phyloP scores from a whole-genome alignment of 2,888 invertebrate genomes.

The Sminthurides aquaticus region DNA sequence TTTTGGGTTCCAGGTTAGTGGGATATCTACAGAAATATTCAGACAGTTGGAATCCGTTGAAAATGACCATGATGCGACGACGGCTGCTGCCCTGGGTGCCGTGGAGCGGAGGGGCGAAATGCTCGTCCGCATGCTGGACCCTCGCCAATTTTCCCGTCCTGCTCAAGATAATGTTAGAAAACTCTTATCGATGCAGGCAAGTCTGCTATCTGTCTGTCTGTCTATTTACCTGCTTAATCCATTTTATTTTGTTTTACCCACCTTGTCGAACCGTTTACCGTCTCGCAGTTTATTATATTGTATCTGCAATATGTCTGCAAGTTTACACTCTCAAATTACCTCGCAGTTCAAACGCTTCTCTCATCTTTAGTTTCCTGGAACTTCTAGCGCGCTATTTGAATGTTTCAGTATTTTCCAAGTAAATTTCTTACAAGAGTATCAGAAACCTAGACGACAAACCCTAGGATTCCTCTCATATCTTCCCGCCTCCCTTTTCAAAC shows the following conservation, averaged over 20 bases:
- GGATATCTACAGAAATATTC: constrained; percentile 92
- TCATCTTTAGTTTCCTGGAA: too few relatives aligned
- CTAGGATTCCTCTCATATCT: neutral
- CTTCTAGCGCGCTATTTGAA: too few relatives aligned
- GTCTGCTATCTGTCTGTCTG: neutral
- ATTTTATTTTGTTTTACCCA: too few relatives aligned
- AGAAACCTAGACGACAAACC: neutral
- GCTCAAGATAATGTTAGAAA: constrained; percentile 81
- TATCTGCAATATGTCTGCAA: too few relatives aligned
- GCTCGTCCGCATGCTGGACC: constrained; percentile 84
- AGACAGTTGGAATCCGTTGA: constrained; percentile 94
- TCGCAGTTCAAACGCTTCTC: too few relatives aligned
- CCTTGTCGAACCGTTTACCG: too few relatives aligned
- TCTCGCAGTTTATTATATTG: too few relatives aligned
- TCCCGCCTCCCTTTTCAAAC: too few relatives aligned
- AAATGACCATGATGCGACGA: constrained; percentile 88
- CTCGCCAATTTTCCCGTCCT: constrained; percentile 76
- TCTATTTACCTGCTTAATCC: too few relatives aligned
- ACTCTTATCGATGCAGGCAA: constrained; percentile 70
- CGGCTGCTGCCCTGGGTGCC: constrained; percentile 76
- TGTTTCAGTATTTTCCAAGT: neutral
- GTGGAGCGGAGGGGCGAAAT: constrained; percentile 86
- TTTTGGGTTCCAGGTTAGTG: constrained; percentile 66
- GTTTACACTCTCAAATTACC: too few relatives aligned
- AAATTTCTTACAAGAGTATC: neutral